Evolutionary conservation across 2,797 vertebrate species (phyloP), one percentile per base, ranked within the genome.

Genomic region (Melanotaenia boesemani): DNA sequence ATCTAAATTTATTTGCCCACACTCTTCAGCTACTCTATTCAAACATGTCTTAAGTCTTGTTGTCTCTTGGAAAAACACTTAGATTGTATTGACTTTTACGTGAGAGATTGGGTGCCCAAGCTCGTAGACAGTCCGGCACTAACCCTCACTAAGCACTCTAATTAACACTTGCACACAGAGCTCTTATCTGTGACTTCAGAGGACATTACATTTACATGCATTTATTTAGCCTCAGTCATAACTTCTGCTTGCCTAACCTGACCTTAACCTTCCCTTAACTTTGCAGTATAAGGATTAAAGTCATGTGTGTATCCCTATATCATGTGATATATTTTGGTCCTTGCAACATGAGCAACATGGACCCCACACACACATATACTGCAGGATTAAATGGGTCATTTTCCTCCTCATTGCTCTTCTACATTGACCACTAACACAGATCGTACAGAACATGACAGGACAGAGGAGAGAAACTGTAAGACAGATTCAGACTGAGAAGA

Each of bases 21-120:
- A 16, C 36, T 67, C 79, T 80, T 86, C 60, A 76, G 61, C 72
- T 70, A 46, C 37, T 59, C 18, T 68, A 76, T 73, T 80, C 72
- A 81, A 73, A 86, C 64, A 74, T 60, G 52, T 54, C 8, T 72
- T 66, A 65, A 69, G 58, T 83, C 72, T 70, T 22, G 48, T 78
- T 52, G 56, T 68, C 70, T 78, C 67, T 84, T 79, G 61, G 37
- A 81, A 82, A 84, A 83, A 83, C 67, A 46, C 56, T 81, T 80
- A 36, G 36, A 77, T 77, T 80, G 13, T 72, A 76, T 68, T 83
- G 64, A 84, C 69, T 73, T 82, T 79, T 67, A 65, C 59, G 46
- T 72, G 34, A 81, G 66, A 78, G 62, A 84, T 88, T 78, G 77
- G 32, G 11, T 1, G 20, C 24, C 50, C 63, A 60, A 75, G 56